Conservation (phyloP, 2,113 vertebrate genomes). For the Peromyscus leucopus region DNA sequence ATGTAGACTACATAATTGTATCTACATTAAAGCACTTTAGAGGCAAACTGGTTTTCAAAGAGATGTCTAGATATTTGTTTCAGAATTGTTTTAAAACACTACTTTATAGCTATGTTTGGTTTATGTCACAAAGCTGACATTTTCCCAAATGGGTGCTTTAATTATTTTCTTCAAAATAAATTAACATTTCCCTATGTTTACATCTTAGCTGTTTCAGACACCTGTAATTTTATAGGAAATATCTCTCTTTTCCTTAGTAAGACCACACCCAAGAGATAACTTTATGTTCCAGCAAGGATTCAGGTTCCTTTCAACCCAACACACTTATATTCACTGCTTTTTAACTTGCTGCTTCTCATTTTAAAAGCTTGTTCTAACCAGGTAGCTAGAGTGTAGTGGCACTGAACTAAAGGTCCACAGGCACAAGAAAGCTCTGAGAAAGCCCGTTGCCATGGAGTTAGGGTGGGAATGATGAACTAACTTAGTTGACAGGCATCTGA, state of each 20-base stretch:
- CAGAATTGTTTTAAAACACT: conserved; percentile 46
- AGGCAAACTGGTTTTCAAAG: background rate
- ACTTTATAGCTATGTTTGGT: background rate
- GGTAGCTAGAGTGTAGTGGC: background rate
- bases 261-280: background rate
- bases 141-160: background rate
- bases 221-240: background rate
- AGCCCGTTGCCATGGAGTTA: background rate
- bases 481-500: background rate
- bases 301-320: background rate
- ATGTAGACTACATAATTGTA: background rate
- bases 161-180: background rate
- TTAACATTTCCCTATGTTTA: background rate
- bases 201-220: background rate
- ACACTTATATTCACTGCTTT: background rate
- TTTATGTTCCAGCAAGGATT: background rate
- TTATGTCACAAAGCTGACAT: background rate
- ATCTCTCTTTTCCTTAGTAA: background rate
- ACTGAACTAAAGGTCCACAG: background rate
- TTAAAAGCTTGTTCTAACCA: background rate
- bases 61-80: background rate
- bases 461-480: background rate
- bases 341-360: background rate
- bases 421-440: background rate
- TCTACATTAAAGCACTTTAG: background rate